Evolutionary conservation across 2,797 vertebrate species (phyloP), one percentile per base, ranked within the genome.

Genomic region (Paratrypauchen microcephalus): DNA sequence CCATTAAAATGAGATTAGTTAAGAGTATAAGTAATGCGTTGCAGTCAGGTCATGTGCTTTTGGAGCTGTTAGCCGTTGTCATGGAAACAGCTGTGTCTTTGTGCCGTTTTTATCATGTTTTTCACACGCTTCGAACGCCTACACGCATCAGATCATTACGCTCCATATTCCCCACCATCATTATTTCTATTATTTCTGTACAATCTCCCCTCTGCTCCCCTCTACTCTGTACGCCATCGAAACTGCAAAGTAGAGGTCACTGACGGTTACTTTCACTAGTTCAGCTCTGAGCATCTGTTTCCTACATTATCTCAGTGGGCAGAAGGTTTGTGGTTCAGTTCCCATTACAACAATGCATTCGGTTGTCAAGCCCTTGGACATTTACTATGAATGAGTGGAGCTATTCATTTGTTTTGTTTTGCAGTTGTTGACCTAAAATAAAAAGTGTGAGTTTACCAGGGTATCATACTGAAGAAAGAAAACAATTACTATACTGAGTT

Each of bases 61-160:
- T 47, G 62, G 41, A 47, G 1, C 23, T 23, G 24, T 45, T 24
- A 18, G 15, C 41, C 23, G 41, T 64, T 23, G 62, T 64, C 62
- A 64, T 64, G 62, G 62, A 48, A 64, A 64, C 62, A 64, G 41
- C 62, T 47, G 62, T 64, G 69, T 64, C 62, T 64, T 48, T 64
- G 62, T 64, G 62, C 62, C 23, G 62, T 64, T 64, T 64, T 64
- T 64, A 64, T 64, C 62, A 64, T 64, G 62, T 64, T 64, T 64
- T 64, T 64, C 62, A 48, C 62, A 47, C 39, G 23, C 62, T 64
- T 47, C 23, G 6, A 26, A 26, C 62, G 62, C 62, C 62, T 16
- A 64, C 62, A 16, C 60, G 5, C 60, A 64, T 64, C 60, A 39
- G 36, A 39, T 62, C 62, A 47, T 64, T 64, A 64, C 62, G 18